Evolutionary conservation across 2,888 invertebrate species (phyloP), one percentile per base, ranked within the genome.

Genomic region (Cheilosia vulpina): DNA sequence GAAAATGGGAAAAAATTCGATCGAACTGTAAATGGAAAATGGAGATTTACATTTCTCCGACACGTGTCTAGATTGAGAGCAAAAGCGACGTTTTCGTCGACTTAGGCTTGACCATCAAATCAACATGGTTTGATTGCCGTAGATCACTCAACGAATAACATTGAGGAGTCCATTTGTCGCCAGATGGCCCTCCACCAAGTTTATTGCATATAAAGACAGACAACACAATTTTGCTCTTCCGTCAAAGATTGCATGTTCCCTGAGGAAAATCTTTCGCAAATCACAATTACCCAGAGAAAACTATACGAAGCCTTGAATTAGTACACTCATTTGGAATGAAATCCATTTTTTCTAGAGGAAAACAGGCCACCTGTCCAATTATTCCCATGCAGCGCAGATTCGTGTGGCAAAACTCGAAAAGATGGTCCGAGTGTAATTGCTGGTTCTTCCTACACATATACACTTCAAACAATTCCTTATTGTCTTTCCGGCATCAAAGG

Each of bases 401-500:
- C 34, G 58, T 55, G 50, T 31, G 31, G 31, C 31, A 31, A 31
- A 31, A 41, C 43, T 38, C 31, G 7, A 38, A 53, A 15, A 52
- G 27, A 43, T 27, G 63, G 73, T 45, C 62, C 65, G 62, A 13
- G 52, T 24, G 52, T 75, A 68, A 75, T 80, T 80, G 68, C 75
- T 62, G 31, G 53, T 45, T 43, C 45, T 73, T 7, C 4, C 19
- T 2, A 2, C 19, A 19, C n/a, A 47, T 21, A 31, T 21, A 31
- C 31, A 21, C 53, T 62, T 21, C 38, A 55, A 55, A 43, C 62
- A 52, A 62, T 58, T 55, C 68, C 79, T 83, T 79, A 83, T 79
- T 83, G 63, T 69, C 68, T 75, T 73, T 66, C 43, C 72, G 66
- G 50, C 82, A 78, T 78, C 66, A 62, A 72, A 41, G 60, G 50